phyloP scores from a whole-genome alignment of 2,888 invertebrate species.

The Metallyticus violacea region DNA sequence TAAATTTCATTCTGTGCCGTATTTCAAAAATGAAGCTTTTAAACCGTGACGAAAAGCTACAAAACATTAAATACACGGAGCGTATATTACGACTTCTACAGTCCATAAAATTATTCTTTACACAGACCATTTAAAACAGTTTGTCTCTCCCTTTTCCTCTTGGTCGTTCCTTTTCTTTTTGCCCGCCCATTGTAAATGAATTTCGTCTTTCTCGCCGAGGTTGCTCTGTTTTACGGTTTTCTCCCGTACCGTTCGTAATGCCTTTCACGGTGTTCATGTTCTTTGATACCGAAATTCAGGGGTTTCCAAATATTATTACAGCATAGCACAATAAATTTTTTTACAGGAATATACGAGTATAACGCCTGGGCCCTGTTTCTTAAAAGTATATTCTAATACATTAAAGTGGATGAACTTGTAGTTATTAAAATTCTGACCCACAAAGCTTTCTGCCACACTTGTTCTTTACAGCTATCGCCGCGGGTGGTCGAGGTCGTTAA shows the following conservation, averaged over 20 bases:
- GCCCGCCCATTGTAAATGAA: not conserved
- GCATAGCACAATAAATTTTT: too few relatives aligned
- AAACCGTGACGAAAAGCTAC: conserved; percentile 19
- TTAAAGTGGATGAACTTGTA: too few relatives aligned
- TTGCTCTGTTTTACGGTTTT: not conserved
- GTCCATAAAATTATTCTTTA: conserved; percentile 33
- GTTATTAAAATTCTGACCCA: too few relatives aligned
- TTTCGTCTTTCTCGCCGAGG: not conserved
- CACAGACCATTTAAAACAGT: conserved; percentile 31
- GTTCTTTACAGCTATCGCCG: too few relatives aligned
- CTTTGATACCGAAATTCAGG: not conserved
- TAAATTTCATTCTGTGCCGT: conserved; percentile 1
- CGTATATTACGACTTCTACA: conserved; percentile 23
- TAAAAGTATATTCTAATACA: too few relatives aligned
- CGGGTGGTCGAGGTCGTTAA: too few relatives aligned
- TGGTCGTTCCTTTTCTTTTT: conserved; percentile 14
- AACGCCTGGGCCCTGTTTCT: too few relatives aligned
- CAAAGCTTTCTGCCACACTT: too few relatives aligned
- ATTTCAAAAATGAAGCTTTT: not conserved
- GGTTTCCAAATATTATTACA: not conserved
- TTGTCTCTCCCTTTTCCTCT: conserved; percentile 13
- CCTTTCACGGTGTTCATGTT: not conserved
- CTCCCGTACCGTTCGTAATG: not conserved
- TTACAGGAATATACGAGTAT: too few relatives aligned
- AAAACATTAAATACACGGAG: conserved; percentile 14